Evolutionary conservation across 2,888 invertebrate genomes (phyloP), one percentile per base, ranked within the genome.

Genomic region (Machimus atricapillus): DNA sequence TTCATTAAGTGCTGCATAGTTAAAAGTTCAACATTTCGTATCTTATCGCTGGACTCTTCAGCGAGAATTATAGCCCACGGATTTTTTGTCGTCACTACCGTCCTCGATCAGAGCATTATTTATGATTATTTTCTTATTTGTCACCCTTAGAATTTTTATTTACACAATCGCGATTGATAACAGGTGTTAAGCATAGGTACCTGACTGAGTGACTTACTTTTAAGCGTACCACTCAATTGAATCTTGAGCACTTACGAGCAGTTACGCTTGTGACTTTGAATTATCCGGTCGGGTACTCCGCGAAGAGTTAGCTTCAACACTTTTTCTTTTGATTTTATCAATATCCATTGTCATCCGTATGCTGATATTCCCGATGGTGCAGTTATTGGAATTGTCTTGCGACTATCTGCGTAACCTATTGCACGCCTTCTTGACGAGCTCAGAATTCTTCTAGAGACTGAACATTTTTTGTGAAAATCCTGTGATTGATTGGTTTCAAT

Each of bases 351-450:
- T 83, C 12, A 34, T 58, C 66, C 58, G 43, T 66, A 40, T 66
- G 40, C 73, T 83, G 58, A 83, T 73, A 23, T 81, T 86, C 23
- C 43, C 87, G 78, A 87, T 87, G 87, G 77, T 85, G 77, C 77
- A 46, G 19, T 73, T 78, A 85, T 31, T 85, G n/a, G 85, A 85
- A 85, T 66, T 87, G 23, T 31, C 58, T 79, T 66, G 43, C n/a
- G 73, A 87, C 43, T 87, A 85, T 78, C 34, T 87, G 27, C 87
- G 73, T 23, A 58, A 46, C 37, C 27, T 85, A 19, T 79, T 89
- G 56, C 88, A 87, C 82, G 87, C 89, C 66, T 89, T 89, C 81
- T 46, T 89, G 8, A 89, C 87, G 19, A 88, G 88, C 66, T 89
- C 89, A 0, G 89, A 89, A 79, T 88, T 89, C 66, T 89, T 89